Conservation (phyloP, 2,113 vertebrate genomes). For the Pterophyllum scalare region DNA sequence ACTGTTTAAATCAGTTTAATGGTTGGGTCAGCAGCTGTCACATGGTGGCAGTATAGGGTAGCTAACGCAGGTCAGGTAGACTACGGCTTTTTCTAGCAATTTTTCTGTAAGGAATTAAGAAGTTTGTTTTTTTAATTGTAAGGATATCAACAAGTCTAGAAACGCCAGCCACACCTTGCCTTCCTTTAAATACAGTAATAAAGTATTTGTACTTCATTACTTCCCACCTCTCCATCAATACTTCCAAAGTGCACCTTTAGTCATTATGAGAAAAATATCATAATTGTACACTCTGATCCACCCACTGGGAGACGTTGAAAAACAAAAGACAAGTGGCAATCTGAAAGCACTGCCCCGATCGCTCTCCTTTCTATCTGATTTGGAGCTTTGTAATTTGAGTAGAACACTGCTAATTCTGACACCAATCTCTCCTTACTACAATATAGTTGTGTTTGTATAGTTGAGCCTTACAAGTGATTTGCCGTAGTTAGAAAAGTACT, state of each 20-base stretch:
- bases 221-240: no score
- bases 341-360: neutral
- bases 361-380: no score
- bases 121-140: neutral
- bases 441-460: neutral
- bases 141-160: constrained; percentile 60
- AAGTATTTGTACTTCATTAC: no score
- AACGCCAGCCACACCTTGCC: constrained; percentile 63
- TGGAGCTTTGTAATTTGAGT: no score
- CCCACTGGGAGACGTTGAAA: neutral
- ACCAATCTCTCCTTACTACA: no score
- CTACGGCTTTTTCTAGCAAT: neutral
- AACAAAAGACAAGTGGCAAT: neutral
- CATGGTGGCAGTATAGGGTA: no score
- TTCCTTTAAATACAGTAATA: constrained; percentile 47
- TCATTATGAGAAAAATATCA: neutral
- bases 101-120: neutral
- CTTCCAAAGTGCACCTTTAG: neutral
- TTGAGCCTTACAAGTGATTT: neutral
- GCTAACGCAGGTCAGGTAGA: no score
- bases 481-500: neutral
- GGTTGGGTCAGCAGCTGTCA: neutral
- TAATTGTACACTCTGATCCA: neutral
- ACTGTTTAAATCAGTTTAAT: neutral
- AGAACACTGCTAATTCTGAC: no score